These are phyloP conservation scores for Melipona bicolor DNA, from an alignment of 2,888 invertebrate genomes.

Conservation along the genomic window DNA sequence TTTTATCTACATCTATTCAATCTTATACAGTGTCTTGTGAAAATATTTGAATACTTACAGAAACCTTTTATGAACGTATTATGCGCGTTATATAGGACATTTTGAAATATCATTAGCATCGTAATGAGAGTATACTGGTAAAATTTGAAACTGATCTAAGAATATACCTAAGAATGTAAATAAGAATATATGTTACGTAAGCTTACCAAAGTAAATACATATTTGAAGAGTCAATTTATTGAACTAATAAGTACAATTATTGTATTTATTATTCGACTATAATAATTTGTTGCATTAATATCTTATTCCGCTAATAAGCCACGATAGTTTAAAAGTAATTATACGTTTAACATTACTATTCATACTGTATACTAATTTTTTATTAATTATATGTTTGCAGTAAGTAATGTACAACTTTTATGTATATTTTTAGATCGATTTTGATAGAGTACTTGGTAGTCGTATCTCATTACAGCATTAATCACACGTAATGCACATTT, in stretches of 20 bases:
- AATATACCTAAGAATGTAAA: neutral
- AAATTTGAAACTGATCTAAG: neutral
- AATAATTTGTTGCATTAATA: too few relatives aligned
- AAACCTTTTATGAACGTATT: neutral
- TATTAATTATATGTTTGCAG: neutral
- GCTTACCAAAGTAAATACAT: too few relatives aligned
- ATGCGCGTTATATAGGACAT: too few relatives aligned
- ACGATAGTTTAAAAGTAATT: neutral
- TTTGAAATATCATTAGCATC: too few relatives aligned
- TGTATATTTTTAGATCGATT: neutral
- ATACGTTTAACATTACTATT: neutral
- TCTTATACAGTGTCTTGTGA: neutral
- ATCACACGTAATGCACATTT: neutral
- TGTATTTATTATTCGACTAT: too few relatives aligned
- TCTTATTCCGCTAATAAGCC: neutral
- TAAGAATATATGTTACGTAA: neutral
- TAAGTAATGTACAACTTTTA: neutral
- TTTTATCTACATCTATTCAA: neutral
- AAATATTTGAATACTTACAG: neutral
- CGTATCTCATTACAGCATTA: too few relatives aligned
- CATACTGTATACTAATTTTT: neutral
- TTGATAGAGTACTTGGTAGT: neutral
- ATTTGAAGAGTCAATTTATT: neutral
- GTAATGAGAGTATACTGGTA: too few relatives aligned
- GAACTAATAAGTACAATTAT: too few relatives aligned